These are phyloP conservation scores for Heterohyrax brucei DNA, from an alignment of 2,797 vertebrate genomes.

Conservation along the genomic window DNA sequence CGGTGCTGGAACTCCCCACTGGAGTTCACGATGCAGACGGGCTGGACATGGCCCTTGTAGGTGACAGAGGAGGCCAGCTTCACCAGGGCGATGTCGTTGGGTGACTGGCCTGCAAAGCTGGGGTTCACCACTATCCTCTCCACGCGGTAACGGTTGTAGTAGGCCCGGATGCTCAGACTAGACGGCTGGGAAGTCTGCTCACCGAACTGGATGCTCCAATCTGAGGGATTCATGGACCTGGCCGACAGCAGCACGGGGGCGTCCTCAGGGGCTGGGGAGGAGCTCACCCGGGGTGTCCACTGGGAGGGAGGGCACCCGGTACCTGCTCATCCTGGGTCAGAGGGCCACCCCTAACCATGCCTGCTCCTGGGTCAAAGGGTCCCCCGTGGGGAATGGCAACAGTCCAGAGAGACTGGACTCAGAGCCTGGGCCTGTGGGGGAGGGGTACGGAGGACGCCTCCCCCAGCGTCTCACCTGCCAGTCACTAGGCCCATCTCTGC, in stretches of 20 bases:
- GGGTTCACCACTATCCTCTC: neutral
- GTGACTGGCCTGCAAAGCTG: neutral
- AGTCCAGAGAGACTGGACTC: neutral
- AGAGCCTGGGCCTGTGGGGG: neutral
- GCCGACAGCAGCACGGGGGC: too few relatives aligned
- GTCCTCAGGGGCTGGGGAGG: neutral
- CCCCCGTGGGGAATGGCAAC: neutral
- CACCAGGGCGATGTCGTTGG: conserved; percentile 75
- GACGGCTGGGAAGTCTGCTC: neutral
- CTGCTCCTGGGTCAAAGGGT: neutral
- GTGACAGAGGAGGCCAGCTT: conserved; percentile 71
- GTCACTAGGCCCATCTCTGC: neutral
- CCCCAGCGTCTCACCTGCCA: too few relatives aligned
- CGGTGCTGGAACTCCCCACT: conserved; percentile 67
- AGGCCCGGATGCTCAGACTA: conserved; percentile 76
- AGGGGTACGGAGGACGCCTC: neutral
- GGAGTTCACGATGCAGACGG: neutral
- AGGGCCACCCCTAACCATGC: neutral
- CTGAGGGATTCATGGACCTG: neutral
- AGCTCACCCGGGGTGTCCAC: neutral
- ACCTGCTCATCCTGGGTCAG: neutral
- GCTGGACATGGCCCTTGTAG: neutral
- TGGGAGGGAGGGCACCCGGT: too few relatives aligned
- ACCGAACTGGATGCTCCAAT: neutral
- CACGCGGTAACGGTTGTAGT: conserved; percentile 67